Conservation (phyloP, 1,140 invertebrate genomes). For the Gryllus bimaculatus region DNA sequence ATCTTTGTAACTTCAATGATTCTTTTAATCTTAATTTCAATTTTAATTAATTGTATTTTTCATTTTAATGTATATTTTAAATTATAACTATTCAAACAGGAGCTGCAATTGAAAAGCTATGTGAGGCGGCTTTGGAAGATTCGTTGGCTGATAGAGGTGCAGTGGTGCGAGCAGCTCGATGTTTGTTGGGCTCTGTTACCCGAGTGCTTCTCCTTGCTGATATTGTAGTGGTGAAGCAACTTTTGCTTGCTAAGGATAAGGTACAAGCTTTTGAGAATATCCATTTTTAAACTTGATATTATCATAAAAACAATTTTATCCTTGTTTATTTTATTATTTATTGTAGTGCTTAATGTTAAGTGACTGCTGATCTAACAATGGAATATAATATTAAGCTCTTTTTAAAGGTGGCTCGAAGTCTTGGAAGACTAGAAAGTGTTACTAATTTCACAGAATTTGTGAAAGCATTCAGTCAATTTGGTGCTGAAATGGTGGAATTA, state of each 20-base stretch:
- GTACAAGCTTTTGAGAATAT: conserved; percentile 38
- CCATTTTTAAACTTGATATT: neutral
- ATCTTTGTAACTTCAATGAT: too few relatives aligned
- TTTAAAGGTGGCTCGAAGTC: conserved; percentile 59
- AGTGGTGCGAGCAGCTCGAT: conserved; percentile 84
- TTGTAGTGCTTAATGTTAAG: too few relatives aligned
- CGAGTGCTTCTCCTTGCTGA: conserved; percentile 96
- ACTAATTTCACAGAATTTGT: conserved; percentile 98
- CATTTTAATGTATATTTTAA: neutral
- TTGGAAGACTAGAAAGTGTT: conserved; percentile 84
- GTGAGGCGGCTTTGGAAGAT: conserved; percentile 61
- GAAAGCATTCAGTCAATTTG: conserved; percentile 96
- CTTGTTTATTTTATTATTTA: too few relatives aligned
- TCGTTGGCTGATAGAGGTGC: conserved; percentile 56
- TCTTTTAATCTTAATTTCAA: too few relatives aligned
- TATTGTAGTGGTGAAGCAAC: conserved; percentile 94
- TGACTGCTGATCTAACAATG: too few relatives aligned
- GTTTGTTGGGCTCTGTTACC: conserved; percentile 89
- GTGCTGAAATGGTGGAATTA: conserved; percentile 95
- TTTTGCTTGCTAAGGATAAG: conserved; percentile 93
- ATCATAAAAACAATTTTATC: neutral
- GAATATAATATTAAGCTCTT: neutral
- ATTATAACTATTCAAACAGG: conserved; percentile 44
- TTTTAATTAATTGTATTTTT: too few relatives aligned
- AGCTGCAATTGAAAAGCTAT: conserved; percentile 79